These are phyloP conservation scores for Ceriagrion tenellum DNA, from an alignment of 2,888 invertebrate genomes.

Conservation along the genomic window DNA sequence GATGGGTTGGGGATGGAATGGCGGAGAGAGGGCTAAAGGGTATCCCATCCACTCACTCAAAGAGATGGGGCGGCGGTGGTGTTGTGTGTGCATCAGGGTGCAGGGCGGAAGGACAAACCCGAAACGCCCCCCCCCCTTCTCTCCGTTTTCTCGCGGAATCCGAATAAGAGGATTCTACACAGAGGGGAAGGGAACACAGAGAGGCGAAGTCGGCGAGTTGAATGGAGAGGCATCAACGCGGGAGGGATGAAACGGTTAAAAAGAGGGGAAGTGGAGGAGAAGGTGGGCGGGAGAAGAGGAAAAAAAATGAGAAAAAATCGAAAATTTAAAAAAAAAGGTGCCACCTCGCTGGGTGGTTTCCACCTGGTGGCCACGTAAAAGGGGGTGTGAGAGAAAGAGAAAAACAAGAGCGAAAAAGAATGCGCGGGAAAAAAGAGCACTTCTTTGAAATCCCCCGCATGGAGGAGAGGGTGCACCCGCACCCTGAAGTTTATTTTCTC, in stretches of 20 bases:
- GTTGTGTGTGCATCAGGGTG: not conserved
- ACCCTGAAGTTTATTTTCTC: not conserved
- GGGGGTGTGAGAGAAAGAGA: not conserved
- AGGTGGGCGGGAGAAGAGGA: not conserved
- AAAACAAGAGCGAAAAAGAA: not conserved
- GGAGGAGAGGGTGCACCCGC: conserved; percentile 23
- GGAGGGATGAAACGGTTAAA: not conserved
- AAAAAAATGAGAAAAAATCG: not conserved
- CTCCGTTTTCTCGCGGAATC: too few relatives aligned
- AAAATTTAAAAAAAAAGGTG: not conserved
- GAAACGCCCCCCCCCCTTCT: not conserved
- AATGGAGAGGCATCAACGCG: not conserved
- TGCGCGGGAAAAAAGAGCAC: not conserved
- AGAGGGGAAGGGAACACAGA: not conserved
- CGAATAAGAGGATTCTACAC: not conserved
- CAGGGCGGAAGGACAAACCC: not conserved
- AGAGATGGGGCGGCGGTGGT: not conserved
- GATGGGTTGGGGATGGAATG: not conserved
- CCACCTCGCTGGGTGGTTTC: not conserved
- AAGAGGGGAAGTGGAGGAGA: not conserved
- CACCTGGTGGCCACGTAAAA: not conserved
- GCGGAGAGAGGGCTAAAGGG: not conserved
- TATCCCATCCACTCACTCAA: not conserved
- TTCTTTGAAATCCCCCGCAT: conserved; percentile 41
- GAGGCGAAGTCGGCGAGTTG: not conserved